A percentile compares a stretch with the other conserved stretches of the same genome.
Conservation (phyloP, 2,888 invertebrate genomes). For the Hydrotaea diabolus region DNA sequence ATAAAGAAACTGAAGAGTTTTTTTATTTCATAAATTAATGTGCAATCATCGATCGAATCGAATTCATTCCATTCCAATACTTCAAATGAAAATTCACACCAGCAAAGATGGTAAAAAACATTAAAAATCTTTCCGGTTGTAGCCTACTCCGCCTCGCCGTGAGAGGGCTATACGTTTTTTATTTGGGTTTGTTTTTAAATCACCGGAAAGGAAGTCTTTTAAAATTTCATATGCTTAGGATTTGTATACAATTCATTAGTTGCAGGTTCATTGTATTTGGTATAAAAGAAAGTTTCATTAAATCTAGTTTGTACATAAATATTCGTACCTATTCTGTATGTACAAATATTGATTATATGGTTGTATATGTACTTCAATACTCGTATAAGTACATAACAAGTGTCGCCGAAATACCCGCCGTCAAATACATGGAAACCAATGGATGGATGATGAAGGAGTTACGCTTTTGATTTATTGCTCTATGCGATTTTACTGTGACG, state of each 20-base stretch:
- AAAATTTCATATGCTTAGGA: conserved; percentile 77
- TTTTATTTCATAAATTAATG: conserved; percentile 12
- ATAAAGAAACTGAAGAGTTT: conserved; percentile 12
- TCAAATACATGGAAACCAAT: neutral
- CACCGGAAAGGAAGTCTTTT: conserved; percentile 60
- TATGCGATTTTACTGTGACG: no score
- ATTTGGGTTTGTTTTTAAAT: no score
- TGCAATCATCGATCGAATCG: conserved; percentile 31
- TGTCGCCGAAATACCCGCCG: neutral
- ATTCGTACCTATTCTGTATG: neutral
- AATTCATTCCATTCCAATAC: conserved; percentile 55
- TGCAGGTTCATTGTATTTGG: conserved; percentile 8
- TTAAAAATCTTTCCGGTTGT: conserved; percentile 70
- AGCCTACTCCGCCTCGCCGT: neutral
- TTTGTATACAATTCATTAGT: conserved; percentile 72
- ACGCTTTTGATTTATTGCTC: no score
- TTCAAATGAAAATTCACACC: conserved; percentile 77
- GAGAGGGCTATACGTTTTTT: conserved; percentile 30
- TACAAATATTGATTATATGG: neutral
- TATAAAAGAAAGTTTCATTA: neutral
- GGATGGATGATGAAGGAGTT: neutral
- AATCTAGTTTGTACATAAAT: no score
- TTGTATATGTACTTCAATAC: neutral
- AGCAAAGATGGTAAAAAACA: conserved; percentile 80
- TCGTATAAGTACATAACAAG: neutral